Evolutionary conservation across 2,888 invertebrate species (phyloP), one percentile per base, ranked within the genome.

Genomic region (Acanthoscelides obtectus): DNA sequence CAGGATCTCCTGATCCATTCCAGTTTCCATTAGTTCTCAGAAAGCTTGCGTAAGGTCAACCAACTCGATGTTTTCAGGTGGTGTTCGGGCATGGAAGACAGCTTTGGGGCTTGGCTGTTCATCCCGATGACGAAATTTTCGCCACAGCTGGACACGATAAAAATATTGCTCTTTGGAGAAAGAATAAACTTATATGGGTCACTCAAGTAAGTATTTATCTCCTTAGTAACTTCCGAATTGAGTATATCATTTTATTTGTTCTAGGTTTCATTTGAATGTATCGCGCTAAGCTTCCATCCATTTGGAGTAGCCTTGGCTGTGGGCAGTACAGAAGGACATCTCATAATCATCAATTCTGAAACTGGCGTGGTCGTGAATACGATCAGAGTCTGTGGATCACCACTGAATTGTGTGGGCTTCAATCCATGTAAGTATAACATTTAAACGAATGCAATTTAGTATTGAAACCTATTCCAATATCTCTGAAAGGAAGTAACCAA

Each of bases 111-210:
- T 84, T 97, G 71, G 94, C 95, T 2, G 93, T 95, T 0, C 96
- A 97, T 85, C 96, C 96, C 0, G 94, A 95, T 78, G 95, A 95
- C 81, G 96, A 96, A 85, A 90, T 95, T 77, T 96, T 96, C 81
- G 95, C 96, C 0, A 95, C 97, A 0, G 96, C 96, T 0, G 97
- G 97, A 0, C 94, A 94, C 80, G 97, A 97, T 84, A 94, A 95
- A 83, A 93, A 94, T 79, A 94, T 97, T 75, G 95, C 95, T 1
- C 87, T 96, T 67, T 97, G 97, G 97, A 90, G 94, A 74, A 92
- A 94, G 73, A 95, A 95, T 83, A 94, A 94, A 86, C 88, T 96
- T 17, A 88, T 95, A 67, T 97, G 96, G 93, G 93, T 92, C 70
- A 92, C 94, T 65, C 94, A 94, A 88, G 94, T 95, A 82, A 71